These are phyloP conservation scores for Mactra quadrangularis DNA, from an alignment of 1,140 invertebrate genomes.

Conservation along the genomic window DNA sequence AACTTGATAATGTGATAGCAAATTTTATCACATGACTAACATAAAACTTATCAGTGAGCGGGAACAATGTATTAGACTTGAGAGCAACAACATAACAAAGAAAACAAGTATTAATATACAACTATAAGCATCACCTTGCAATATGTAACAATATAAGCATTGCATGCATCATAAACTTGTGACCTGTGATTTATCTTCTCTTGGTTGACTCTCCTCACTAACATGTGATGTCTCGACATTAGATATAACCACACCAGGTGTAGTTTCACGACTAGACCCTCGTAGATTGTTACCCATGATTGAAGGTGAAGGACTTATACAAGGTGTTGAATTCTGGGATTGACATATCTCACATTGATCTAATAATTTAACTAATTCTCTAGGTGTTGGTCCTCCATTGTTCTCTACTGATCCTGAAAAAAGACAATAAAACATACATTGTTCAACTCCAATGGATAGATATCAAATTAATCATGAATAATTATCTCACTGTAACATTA, in stretches of 20 bases:
- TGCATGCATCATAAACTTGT: conserved; percentile 51
- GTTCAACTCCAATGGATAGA: no score
- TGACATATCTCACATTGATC: conserved; percentile 94
- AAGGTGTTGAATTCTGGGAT: conserved; percentile 87
- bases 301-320: conserved; percentile 91
- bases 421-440: no score
- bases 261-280: neutral
- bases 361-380: conserved; percentile 94
- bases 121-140: conserved; percentile 24
- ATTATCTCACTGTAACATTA: no score
- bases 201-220: conserved; percentile 1
- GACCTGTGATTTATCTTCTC: conserved; percentile 41
- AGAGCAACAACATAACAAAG: no score
- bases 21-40: neutral
- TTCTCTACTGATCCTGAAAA: conserved; percentile 34
- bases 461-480: no score
- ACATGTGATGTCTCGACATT: conserved; percentile 2
- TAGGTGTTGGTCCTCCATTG: conserved; percentile 92
- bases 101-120: no score
- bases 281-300: conserved; percentile 59
- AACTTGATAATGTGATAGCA: no score
- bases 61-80: neutral
- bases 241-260: conserved; percentile 2
- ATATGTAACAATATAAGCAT: conserved; percentile 25
- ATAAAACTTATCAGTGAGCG: neutral